phyloP scores from a whole-genome alignment of 1,140 invertebrate species.

The Akabosia matsudoensis region DNA sequence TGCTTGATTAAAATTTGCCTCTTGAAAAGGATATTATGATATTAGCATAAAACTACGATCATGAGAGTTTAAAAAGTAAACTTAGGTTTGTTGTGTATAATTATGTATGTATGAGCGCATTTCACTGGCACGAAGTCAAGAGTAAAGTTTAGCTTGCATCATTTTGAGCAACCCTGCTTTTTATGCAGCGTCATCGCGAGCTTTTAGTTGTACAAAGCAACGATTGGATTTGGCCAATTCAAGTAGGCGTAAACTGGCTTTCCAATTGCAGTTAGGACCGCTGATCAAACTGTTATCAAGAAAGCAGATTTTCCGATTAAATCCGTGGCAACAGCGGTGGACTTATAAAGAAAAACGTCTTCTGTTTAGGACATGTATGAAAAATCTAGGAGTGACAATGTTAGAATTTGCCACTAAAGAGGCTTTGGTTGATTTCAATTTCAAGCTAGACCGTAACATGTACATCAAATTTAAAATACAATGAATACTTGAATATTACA shows the following conservation, averaged over 20 bases:
- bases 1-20: too few relatives aligned
- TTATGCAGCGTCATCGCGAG: neutral
- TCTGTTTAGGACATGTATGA: too few relatives aligned
- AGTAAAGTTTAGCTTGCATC: neutral
- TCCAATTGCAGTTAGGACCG: conserved; percentile 9
- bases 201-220: neutral
- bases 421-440: too few relatives aligned
- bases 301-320: neutral
- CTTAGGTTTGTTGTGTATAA: neutral
- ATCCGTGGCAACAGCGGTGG: neutral
- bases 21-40: too few relatives aligned
- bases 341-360: neutral
- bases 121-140: neutral
- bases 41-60: too few relatives aligned
- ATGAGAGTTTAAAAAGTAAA: neutral
- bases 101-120: neutral
- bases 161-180: too few relatives aligned
- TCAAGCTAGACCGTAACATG: too few relatives aligned
- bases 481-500: too few relatives aligned
- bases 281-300: neutral
- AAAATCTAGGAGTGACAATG: too few relatives aligned
- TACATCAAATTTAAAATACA: too few relatives aligned
- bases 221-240: conserved; percentile 17
- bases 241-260: conserved; percentile 21
- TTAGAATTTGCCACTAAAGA: too few relatives aligned